phyloP scores from a whole-genome alignment of 2,797 vertebrate genomes.

The Onychomys arenicola region DNA sequence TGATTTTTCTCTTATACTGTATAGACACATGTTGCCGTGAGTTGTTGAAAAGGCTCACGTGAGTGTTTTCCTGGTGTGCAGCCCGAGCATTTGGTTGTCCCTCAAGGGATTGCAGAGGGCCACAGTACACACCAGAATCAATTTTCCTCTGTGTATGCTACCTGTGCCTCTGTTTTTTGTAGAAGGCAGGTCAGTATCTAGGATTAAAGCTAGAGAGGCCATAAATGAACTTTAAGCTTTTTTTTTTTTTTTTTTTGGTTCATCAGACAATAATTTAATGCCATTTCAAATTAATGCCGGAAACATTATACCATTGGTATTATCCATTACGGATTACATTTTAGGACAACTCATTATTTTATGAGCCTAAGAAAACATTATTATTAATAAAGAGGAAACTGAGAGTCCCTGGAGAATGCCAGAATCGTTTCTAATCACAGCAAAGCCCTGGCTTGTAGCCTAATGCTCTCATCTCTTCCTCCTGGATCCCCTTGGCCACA shows the following conservation, averaged over 20 bases:
- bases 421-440: slow-evolving; percentile 39
- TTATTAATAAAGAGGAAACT: slow-evolving; percentile 62
- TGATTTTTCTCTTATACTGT: slow-evolving; percentile 22
- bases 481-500: not conserved
- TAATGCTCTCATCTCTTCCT: not conserved
- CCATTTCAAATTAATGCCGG: slow-evolving; percentile 66
- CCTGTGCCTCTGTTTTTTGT: not conserved
- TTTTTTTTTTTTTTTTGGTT: slow-evolving; percentile 49
- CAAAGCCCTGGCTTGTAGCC: not conserved
- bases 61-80: not conserved
- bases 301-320: slow-evolving; percentile 41
- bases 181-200: not conserved
- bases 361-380: slow-evolving; percentile 62
- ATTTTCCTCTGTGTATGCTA: not conserved
- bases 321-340: slow-evolving; percentile 42
- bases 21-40: not conserved
- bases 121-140: not conserved
- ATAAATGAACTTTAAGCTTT: not conserved
- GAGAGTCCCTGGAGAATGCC: slow-evolving; percentile 20
- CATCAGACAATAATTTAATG: slow-evolving; percentile 65
- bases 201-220: slow-evolving; percentile 43
- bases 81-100: not conserved
- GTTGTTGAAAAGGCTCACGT: not conserved
- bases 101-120: not conserved
- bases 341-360: slow-evolving; percentile 59